These are phyloP conservation scores for Vombatus ursinus DNA, from an alignment of 2,113 vertebrate species.

Conservation along the genomic window DNA sequence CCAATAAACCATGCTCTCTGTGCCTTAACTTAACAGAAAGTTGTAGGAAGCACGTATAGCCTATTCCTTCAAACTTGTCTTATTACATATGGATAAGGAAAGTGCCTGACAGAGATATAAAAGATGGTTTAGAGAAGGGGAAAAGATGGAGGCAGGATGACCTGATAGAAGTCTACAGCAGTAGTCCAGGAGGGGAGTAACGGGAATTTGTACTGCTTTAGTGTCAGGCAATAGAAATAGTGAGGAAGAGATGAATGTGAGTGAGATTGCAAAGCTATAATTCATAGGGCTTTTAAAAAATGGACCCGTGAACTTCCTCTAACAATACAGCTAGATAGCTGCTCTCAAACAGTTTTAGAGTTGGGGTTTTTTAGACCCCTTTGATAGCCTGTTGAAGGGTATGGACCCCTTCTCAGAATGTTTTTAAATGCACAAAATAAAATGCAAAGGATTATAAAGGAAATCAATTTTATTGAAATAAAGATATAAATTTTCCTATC, in stretches of 20 bases:
- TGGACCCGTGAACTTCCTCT: background rate
- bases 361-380: background rate
- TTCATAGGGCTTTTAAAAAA: background rate
- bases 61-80: background rate
- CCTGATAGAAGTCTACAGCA: background rate
- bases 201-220: background rate
- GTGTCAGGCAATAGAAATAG: background rate
- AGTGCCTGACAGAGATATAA: background rate
- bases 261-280: background rate
- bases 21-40: background rate
- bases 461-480: background rate
- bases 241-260: background rate
- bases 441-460: background rate
- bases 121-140: background rate
- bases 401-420: background rate
- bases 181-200: background rate
- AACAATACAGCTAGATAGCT: background rate
- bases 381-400: background rate
- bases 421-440: background rate
- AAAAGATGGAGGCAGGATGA: background rate
- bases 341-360: background rate
- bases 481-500: background rate
- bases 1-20: background rate
- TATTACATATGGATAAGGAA: background rate
- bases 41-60: background rate